Base-by-base conservation (phyloP, 2,797 vertebrate genomes). In the Trichosurus vulpecula region DNA sequence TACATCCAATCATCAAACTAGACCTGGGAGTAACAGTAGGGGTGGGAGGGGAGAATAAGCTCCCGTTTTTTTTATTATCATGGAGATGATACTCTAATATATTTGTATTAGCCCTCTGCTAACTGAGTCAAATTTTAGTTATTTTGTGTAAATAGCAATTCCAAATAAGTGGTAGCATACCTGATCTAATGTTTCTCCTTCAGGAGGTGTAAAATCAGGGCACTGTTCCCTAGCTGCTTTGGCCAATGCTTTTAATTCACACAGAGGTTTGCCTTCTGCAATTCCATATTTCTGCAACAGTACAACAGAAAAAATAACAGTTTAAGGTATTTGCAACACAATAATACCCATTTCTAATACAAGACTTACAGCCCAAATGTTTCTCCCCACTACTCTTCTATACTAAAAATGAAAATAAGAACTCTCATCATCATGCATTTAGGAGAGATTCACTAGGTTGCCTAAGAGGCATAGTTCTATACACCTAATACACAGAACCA, bases 131-230 rank as follows among this genome's bases (percentile, higher is more conserved):
- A 11, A 54, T 14, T 51, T 90, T n/a, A 81, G 58, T 31, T 56
- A 0, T 6, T 35, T 2, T 0, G n/a, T 54, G 13, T 51, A 30
- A 2, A 0, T 0, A 1, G 47, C 41, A 47, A 35, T 52, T 30
- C 47, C 19, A 10, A n/a, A 13, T 5, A 1, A 0, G 0, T 25
- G 52, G 30, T 27, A 30, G 30, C 98, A 81, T 98, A 99, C 99
- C 99, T 99, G 98, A 90, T 99, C 99, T 52, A 99, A 94, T 0
- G 99, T 99, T 98, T 99, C 99, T 97, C 99, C 99, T 96, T 99
- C 99, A 0, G 99, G 99, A 0, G 99, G 99, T 0, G 99, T 99
- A 97, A 99, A 99, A 35, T 98, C 98, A 11, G 99, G 99, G 93
- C 99, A 99, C 0, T 99, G 99, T 95, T 99, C 98, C 29, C 99